Percentiles rank a stretch among this genome's conserved stretches.
Evolutionary conservation across 2,113 vertebrate genomes (phyloP).

Genomic region (Fukomys damarensis): DNA sequence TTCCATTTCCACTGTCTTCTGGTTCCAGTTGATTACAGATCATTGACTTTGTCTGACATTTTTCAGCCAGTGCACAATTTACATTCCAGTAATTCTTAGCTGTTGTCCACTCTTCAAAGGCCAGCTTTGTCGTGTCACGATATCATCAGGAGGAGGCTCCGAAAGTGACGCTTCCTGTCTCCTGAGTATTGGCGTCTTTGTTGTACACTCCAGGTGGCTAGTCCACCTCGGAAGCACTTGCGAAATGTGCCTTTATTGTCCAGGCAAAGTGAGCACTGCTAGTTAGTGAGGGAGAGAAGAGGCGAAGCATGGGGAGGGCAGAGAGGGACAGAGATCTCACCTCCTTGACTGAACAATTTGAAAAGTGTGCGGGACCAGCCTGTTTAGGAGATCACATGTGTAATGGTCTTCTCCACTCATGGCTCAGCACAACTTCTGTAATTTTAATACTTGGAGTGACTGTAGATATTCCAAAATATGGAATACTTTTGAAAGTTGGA

Average conservation of each 20-base stretch:
- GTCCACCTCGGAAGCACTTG: neutral
- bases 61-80: neutral
- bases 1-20: neutral
- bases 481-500: neutral
- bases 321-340: neutral
- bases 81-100: neutral
- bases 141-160: neutral
- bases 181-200: neutral
- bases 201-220: rapidly evolving
- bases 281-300: too few species aligned
- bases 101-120: neutral
- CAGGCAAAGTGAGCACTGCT: neutral
- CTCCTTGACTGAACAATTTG: neutral
- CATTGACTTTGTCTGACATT: neutral
- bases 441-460: neutral
- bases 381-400: neutral
- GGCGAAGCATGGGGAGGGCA: neutral
- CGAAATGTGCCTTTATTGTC: neutral
- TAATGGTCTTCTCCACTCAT: neutral
- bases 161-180: neutral
- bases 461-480: neutral
- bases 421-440: neutral
- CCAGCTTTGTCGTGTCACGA: neutral
- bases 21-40: neutral
- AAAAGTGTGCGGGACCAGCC: neutral